Conservation (phyloP, 2,797 vertebrate species). For the Remorina albescens region DNA sequence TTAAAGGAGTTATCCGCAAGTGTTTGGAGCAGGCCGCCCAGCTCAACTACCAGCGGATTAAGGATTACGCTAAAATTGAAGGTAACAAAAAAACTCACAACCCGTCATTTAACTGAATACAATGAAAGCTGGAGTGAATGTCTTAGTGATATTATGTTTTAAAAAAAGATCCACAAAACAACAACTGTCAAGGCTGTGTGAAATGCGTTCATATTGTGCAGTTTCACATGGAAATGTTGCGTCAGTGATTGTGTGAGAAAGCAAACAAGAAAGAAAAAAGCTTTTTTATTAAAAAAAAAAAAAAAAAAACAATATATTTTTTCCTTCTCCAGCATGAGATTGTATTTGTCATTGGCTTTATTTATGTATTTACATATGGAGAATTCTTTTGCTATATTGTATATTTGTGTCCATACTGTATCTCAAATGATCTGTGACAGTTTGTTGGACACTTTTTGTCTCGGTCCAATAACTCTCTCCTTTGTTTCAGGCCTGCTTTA, state of each 20-base stretch:
- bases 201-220: conserved; percentile 18
- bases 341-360: conserved; percentile 32
- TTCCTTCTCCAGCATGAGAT: conserved; percentile 30
- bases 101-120: not conserved
- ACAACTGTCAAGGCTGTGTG: conserved; percentile 15
- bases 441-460: conserved; percentile 71
- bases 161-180: not conserved
- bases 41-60: conserved; percentile 97
- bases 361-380: conserved; percentile 46
- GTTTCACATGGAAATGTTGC: conserved; percentile 35
- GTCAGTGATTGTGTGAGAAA: conserved; percentile 31
- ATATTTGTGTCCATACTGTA: conserved; percentile 64
- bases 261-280: conserved; percentile 14
- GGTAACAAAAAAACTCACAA: conserved; percentile 85
- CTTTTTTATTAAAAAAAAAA: not conserved
- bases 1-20: conserved; percentile 99
- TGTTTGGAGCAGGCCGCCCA: conserved; percentile 98
- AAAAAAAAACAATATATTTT: conserved; percentile 22
- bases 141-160: conserved; percentile 1
- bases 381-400: conserved; percentile 59
- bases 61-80: conserved; percentile 99
- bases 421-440: conserved; percentile 67
- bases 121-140: conserved; percentile 11
- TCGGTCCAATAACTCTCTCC: conserved; percentile 82
- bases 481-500: conserved; percentile 86